Conservation (phyloP, 2,797 vertebrate species). For the Chiloscyllium punctatum region DNA sequence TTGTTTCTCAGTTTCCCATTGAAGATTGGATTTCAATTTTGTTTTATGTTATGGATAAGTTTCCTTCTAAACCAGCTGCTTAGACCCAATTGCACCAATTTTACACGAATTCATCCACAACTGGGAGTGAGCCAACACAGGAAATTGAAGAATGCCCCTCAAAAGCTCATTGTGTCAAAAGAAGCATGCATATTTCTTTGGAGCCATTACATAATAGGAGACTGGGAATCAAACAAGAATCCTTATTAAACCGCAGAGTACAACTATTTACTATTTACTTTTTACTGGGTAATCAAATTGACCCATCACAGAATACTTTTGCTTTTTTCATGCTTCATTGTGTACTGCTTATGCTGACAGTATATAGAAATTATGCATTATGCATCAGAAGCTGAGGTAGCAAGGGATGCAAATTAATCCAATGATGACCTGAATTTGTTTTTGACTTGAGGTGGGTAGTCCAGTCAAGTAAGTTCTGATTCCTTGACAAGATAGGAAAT, state of each 20-base stretch:
- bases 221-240: not conserved
- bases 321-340: not conserved
- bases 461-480: not conserved
- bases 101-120: not conserved
- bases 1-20: not conserved
- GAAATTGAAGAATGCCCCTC: not conserved
- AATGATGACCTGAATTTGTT: not conserved
- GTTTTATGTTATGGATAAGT: not conserved
- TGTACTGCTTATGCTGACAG: not conserved
- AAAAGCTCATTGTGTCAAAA: not conserved
- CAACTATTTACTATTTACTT: not conserved
- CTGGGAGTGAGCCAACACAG: not conserved
- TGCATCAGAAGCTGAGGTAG: not conserved
- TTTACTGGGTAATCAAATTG: not conserved
- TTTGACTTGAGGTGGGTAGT: not conserved
- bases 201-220: not conserved
- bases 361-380: not conserved
- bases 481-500: not conserved
- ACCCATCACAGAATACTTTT: not conserved
- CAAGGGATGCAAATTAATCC: not conserved
- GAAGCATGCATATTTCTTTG: not conserved
- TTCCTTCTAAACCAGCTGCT: not conserved
- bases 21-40: not conserved
- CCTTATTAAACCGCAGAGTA: not conserved
- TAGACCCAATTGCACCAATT: not conserved